A percentile compares a stretch with the other conserved stretches of the same genome.
These are phyloP conservation scores for Sebastes ruberrimus DNA, from an alignment of 2,797 vertebrate genomes.

Conservation along the genomic window DNA sequence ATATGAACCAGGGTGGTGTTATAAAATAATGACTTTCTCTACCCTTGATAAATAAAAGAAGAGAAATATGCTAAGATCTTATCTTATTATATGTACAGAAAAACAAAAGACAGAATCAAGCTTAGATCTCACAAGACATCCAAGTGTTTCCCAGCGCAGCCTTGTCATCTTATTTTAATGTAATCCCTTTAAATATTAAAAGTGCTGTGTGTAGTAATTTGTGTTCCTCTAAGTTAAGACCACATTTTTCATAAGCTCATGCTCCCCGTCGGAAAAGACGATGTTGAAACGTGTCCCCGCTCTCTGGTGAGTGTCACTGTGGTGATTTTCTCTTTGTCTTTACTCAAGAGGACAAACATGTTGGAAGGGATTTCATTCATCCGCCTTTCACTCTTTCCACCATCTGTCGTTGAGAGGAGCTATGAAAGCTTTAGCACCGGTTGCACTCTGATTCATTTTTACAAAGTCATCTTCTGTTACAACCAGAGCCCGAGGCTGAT, in stretches of 20 bases:
- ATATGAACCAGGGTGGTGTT: not conserved
- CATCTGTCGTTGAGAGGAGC: slow-evolving; percentile 19
- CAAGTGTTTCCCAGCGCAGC: slow-evolving; percentile 6
- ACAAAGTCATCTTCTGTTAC: not conserved
- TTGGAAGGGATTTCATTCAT: not conserved
- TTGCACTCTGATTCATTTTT: not conserved
- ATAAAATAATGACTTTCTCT: slow-evolving; percentile 3
- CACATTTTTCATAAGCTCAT: slow-evolving; percentile 18
- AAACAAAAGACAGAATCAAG: slow-evolving; percentile 2
- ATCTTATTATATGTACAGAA: slow-evolving; percentile 3
- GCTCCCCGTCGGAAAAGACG: not conserved
- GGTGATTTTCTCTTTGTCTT: slow-evolving; percentile 31
- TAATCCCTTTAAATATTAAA: slow-evolving; percentile 47
- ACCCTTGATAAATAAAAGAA: slow-evolving; percentile 26
- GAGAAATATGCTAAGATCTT: not conserved
- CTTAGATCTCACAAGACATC: not conserved
- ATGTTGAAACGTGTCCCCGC: not conserved
- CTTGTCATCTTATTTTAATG: slow-evolving; percentile 46
- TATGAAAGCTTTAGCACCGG: not conserved
- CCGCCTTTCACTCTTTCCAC: not conserved
- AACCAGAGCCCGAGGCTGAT: not conserved
- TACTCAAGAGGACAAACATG: slow-evolving; percentile 22
- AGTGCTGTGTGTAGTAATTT: slow-evolving; percentile 21
- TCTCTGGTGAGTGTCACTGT: slow-evolving; percentile 2
- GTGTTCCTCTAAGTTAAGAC: slow-evolving; percentile 19